Percentiles rank a stretch among this genome's conserved stretches.
phyloP scores from a whole-genome alignment of 2,797 vertebrate genomes.

The Lepidocolaptes lacrymiger region DNA sequence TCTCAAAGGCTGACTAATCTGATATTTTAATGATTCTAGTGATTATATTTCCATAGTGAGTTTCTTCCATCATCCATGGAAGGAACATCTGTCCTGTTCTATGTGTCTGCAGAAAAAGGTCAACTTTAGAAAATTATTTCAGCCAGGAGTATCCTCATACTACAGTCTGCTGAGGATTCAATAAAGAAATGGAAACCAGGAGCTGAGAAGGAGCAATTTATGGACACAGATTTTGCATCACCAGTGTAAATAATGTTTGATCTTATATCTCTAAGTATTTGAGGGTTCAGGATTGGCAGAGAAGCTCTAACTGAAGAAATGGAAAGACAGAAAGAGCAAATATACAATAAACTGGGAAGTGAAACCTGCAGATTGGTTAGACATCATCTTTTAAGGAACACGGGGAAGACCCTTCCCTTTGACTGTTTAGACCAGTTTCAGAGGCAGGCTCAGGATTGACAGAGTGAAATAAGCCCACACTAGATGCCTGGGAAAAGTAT shows the following conservation, averaged over 20 bases:
- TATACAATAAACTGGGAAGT: neutral
- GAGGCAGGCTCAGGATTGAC: neutral
- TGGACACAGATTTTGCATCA: neutral
- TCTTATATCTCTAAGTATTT: neutral
- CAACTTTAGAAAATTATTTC: neutral
- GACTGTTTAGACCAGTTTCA: neutral
- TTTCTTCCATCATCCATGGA: neutral
- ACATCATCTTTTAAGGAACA: neutral
- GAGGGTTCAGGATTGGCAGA: neutral
- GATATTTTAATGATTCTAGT: neutral
- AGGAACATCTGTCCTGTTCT: neutral
- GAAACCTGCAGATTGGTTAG: neutral
- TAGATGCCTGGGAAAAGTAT: neutral
- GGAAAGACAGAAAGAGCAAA: neutral
- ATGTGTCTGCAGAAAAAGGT: neutral
- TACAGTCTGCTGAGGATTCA: neutral
- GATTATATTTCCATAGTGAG: neutral
- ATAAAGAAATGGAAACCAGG: neutral
- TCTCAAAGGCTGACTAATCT: neutral
- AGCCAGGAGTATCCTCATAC: neutral
- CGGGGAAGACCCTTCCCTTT: neutral
- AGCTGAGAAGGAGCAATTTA: neutral
- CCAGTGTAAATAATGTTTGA: neutral
- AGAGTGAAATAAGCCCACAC: neutral
- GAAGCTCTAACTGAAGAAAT: neutral